Evolutionary conservation across 30 jellyfish, hydroid and myxozoan genomes (phyloP).

Genomic region (Catostylus mosaicus): DNA sequence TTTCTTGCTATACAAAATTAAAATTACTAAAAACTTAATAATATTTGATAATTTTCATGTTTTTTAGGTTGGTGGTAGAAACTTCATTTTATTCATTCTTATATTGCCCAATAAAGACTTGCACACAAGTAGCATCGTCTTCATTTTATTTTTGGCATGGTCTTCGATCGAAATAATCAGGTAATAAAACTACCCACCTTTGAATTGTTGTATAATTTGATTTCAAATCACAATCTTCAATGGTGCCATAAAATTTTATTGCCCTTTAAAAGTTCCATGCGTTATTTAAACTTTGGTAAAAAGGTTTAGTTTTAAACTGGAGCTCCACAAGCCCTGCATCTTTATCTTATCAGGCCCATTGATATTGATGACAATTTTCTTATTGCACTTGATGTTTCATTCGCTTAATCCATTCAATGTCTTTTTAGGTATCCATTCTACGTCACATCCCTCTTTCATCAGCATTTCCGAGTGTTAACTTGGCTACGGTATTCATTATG

Average conservation of each 20-base stretch:
- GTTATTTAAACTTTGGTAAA: no score
- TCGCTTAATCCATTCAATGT: background rate
- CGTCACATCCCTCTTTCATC: constrained; percentile 62
- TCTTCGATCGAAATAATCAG: constrained; percentile 78
- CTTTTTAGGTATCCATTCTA: constrained; percentile 91
- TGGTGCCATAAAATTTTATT: no score
- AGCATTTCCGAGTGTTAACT: constrained; percentile 12
- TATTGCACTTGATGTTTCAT: background rate
- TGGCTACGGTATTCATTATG: constrained; percentile 93
- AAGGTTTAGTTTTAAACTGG: no score
- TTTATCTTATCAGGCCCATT: no score
- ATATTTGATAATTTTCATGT: background rate
- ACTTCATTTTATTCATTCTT: constrained; percentile 72
- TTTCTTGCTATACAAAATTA: no score
- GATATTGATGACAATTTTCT: no score
- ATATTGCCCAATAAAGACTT: constrained; percentile 73
- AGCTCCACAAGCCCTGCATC: no score
- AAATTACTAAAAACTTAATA: no score
- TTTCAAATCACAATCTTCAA: no score
- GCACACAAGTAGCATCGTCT: constrained; percentile 69
- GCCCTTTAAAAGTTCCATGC: no score
- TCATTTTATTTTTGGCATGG: constrained; percentile 84
- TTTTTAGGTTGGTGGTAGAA: constrained; percentile 94
- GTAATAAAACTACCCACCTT: constrained; percentile 53
- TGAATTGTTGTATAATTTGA: no score